Percentiles rank a stretch among this genome's conserved stretches.
These are phyloP conservation scores for Archips xylosteana DNA, from an alignment of 2,888 invertebrate species.

Conservation along the genomic window DNA sequence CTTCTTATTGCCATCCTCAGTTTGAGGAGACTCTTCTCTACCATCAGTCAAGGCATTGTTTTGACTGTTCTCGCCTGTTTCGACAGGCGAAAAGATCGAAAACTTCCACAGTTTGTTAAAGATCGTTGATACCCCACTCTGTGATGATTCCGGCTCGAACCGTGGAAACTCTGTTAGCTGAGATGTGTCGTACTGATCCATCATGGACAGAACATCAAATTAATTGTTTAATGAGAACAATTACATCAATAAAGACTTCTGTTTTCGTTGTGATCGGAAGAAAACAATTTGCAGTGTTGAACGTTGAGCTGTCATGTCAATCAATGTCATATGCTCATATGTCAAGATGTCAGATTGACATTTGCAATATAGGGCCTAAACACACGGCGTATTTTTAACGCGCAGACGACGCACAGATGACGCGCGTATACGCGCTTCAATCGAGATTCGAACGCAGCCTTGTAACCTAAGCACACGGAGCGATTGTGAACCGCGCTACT, in stretches of 20 bases:
- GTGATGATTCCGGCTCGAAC: constrained; percentile 90
- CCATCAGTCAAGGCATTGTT: constrained; percentile 56
- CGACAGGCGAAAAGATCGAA: constrained; percentile 83
- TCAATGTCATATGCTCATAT: neutral
- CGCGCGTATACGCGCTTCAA: too few species aligned
- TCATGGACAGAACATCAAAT: constrained; percentile 45
- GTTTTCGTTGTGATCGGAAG: constrained; percentile 20
- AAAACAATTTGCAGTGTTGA: constrained; percentile 25
- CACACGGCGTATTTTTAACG: too few species aligned
- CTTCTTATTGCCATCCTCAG: constrained; percentile 57
- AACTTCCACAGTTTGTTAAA: constrained; percentile 91
- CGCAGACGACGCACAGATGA: too few species aligned
- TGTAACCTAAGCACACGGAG: too few species aligned
- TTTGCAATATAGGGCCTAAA: too few species aligned
- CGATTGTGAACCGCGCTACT: too few species aligned
- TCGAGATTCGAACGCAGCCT: too few species aligned
- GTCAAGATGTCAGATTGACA: neutral
- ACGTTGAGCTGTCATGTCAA: constrained; percentile 6
- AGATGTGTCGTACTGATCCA: constrained; percentile 80
- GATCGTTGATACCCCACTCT: constrained; percentile 89
- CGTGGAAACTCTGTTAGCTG: constrained; percentile 84
- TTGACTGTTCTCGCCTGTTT: constrained; percentile 60
- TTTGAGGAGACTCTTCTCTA: constrained; percentile 53
- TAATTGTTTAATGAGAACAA: constrained; percentile 14
- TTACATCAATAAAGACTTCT: constrained; percentile 25